Base-by-base conservation (phyloP, 2,888 invertebrate genomes). In the Hirtodrosophila cameraria region DNA sequence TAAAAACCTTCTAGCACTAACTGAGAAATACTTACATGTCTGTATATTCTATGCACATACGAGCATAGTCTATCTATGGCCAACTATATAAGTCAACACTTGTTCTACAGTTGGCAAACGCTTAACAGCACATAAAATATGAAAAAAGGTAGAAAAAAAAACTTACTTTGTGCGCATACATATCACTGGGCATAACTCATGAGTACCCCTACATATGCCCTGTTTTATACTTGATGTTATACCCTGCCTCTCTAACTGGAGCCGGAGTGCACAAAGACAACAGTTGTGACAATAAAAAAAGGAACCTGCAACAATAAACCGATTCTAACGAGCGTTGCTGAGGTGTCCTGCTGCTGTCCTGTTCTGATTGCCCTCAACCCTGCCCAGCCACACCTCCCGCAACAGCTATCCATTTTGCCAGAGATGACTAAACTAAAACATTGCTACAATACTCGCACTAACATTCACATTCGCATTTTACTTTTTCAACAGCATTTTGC, bases 101-200 rank as follows among this genome's bases (percentile, higher is more conserved):
- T 61, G 49, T 38, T 43, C 39, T 16, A 42, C 28, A 50, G 52
- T 35, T 31, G 31, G 36, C 49, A 59, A 78, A 61, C 76, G 75
- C 79, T 79, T 76, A 69, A 75, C 72, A 75, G 62, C 61, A 75
- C 72, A 78, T 79, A 75, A 75, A 79, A 75, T 72, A 63, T 66
- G 74, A 65, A 78, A 73, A 42, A 67, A 69, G 5, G 5, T 3
- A 20, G 5, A 20, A 20, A 20, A 20, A 20, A 23, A 23, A 7
- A 23, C 69, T 72, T 62, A 69, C 72, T 69, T 75, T 67, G 73
- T 73, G 66, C 45, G 55, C 62, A 62, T n/a, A n/a, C 70, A 73
- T 67, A 75, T 75, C 72, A 61, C 49, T 35, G 68, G 52, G 71
- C 72, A 75, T 77, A 76, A 76, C 77, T 75, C 75, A 69, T 53